Evolutionary conservation across 2,888 invertebrate species (phyloP).

Genomic region (Trimorus sp.): DNA sequence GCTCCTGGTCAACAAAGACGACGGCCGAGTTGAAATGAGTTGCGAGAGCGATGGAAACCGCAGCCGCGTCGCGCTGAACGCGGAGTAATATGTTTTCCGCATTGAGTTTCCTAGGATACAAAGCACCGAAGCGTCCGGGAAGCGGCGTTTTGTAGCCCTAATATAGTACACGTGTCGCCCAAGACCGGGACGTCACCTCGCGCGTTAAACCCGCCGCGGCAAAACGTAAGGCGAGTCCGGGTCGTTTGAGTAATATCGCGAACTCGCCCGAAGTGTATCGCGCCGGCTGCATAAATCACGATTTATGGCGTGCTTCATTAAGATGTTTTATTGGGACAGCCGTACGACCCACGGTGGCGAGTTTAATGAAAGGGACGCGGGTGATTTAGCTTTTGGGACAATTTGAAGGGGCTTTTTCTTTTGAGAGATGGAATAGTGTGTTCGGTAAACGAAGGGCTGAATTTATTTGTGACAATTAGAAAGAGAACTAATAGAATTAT

Average conservation of each 20-base stretch:
- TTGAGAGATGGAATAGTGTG: too few species aligned
- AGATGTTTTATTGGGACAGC: conserved; percentile 32
- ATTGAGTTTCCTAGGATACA: conserved; percentile 65
- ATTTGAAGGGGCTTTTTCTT: too few species aligned
- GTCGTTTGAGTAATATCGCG: conserved; percentile 55
- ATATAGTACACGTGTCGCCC: conserved; percentile 65
- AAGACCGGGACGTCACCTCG: conserved; percentile 57
- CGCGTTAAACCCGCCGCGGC: conserved; percentile 52
- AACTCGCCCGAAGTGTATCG: conserved; percentile 50
- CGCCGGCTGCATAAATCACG: conserved; percentile 40
- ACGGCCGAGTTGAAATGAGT: conserved; percentile 58
- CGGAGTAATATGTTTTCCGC: conserved; percentile 70
- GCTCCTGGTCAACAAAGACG: conserved; percentile 10
- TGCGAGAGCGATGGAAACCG: conserved; percentile 49
- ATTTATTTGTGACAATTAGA: too few species aligned
- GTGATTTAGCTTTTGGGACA: background rate
- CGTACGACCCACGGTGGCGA: background rate
- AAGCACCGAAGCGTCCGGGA: conserved; percentile 46
- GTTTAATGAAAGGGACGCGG: conserved; percentile 6
- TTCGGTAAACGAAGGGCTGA: too few species aligned
- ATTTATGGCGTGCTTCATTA: conserved; percentile 49
- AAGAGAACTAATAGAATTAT: too few species aligned
- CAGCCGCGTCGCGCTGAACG: conserved; percentile 60
- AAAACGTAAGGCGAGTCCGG: conserved; percentile 48
- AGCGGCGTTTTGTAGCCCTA: conserved; percentile 59